A percentile compares a stretch with the other conserved stretches of the same genome.
Evolutionary conservation across 2,113 vertebrate species (phyloP).

Genomic region (Macquaria ambigua): DNA sequence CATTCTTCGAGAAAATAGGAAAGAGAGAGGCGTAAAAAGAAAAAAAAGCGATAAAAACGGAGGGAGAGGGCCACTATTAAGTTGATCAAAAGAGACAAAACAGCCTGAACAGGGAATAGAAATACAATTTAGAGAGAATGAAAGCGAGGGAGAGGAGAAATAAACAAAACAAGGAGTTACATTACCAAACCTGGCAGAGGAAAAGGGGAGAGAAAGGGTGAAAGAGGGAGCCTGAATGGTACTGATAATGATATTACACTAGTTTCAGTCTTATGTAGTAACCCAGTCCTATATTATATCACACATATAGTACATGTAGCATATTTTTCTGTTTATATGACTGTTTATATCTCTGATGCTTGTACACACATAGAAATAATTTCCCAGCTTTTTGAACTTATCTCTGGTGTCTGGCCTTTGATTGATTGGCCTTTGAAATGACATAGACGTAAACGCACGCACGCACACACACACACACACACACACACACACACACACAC

Average conservation of each 20-base stretch:
- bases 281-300: background rate
- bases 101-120: slow-evolving; percentile 14
- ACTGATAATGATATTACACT: background rate
- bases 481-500: background rate
- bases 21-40: background rate
- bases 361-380: background rate
- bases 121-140: slow-evolving; percentile 57
- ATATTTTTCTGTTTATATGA: background rate
- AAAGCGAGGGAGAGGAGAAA: slow-evolving; percentile 33
- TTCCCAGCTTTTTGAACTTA: background rate
- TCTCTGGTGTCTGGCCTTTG: background rate
- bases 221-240: background rate
- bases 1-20: slow-evolving; percentile 8
- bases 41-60: slow-evolving; percentile 14
- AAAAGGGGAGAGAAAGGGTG: background rate
- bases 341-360: too few species aligned
- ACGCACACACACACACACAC: too few species aligned
- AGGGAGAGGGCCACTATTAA: slow-evolving; percentile 31
- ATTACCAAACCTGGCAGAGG: slow-evolving; percentile 40
- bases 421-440: slow-evolving; percentile 2
- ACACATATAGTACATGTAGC: background rate
- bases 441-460: too few species aligned
- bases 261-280: background rate
- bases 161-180: slow-evolving; percentile 55
- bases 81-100: slow-evolving; percentile 72